Evolutionary conservation across 1,140 invertebrate genomes (phyloP).

Genomic region (Anadara kagoshimensis): DNA sequence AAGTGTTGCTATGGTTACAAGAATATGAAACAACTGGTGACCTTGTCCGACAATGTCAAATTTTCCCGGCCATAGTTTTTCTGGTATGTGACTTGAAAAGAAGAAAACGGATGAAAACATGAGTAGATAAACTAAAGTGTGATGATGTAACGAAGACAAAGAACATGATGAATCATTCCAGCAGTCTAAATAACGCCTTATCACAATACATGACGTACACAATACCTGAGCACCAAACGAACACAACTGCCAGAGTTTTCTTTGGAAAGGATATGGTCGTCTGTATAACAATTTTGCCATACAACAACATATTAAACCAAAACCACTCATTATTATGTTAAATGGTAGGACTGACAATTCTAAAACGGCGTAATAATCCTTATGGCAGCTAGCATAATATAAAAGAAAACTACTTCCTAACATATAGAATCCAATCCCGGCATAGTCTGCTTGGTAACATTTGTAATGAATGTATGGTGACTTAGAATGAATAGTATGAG

Average conservation of each 20-base stretch:
- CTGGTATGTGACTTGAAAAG: conserved; percentile 72
- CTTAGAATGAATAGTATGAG: conserved; percentile 57
- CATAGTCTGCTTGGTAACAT: conserved; percentile 52
- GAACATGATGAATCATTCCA: conserved; percentile 8
- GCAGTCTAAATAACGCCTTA: conserved; percentile 24
- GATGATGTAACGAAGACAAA: conserved; percentile 26
- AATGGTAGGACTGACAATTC: conserved; percentile 23
- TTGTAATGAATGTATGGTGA: conserved; percentile 51
- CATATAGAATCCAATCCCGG: conserved; percentile 48
- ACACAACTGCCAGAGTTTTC: conserved; percentile 45
- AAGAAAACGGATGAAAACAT: conserved; percentile 55
- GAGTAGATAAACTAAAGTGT: conserved; percentile 11
- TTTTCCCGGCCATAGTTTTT: conserved; percentile 70
- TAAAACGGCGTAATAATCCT: not conserved
- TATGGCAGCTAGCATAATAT: conserved; percentile 26
- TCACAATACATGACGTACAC: conserved; percentile 11
- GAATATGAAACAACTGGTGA: conserved; percentile 72
- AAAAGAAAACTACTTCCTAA: conserved; percentile 41
- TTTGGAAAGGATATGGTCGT: conserved; percentile 47
- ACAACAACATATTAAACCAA: conserved; percentile 38
- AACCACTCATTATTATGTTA: conserved; percentile 23
- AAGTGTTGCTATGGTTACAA: conserved; percentile 61
- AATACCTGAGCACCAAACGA: conserved; percentile 29
- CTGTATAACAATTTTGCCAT: conserved; percentile 41
- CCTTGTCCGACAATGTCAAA: conserved; percentile 74